These are phyloP conservation scores for Xiphydria camelus DNA, from an alignment of 2,888 invertebrate genomes.

Conservation along the genomic window DNA sequence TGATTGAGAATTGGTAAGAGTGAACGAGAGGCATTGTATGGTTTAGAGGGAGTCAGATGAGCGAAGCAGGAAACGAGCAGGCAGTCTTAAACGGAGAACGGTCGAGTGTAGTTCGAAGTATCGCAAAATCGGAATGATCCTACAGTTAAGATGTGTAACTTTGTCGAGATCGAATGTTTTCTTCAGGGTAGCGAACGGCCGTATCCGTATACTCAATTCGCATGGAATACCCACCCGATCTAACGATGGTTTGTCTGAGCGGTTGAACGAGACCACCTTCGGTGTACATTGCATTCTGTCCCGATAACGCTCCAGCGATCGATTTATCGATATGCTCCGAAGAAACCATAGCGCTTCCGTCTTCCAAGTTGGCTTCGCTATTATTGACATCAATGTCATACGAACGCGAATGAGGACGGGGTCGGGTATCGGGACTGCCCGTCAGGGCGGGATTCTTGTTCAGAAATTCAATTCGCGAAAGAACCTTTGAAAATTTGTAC, in stretches of 20 bases:
- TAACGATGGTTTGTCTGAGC: conserved; percentile 24
- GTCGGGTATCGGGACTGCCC: not conserved
- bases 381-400: conserved; percentile 14
- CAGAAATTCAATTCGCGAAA: conserved; percentile 11
- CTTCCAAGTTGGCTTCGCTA: conserved; percentile 2
- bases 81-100: too few species aligned
- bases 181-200: too few species aligned
- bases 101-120: too few species aligned
- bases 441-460: conserved; percentile 2
- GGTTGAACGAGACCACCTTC: conserved; percentile 45
- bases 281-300: conserved; percentile 31
- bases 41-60: too few species aligned
- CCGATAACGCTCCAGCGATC: not conserved
- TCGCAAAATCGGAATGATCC: too few species aligned
- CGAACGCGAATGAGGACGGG: conserved; percentile 3
- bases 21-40: too few species aligned
- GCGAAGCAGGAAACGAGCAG: too few species aligned
- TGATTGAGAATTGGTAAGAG: too few species aligned
- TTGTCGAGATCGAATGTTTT: too few species aligned
- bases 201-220: too few species aligned
- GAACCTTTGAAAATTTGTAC: conserved; percentile 30
- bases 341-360: conserved; percentile 1
- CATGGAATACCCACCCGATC: conserved; percentile 26
- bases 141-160: too few species aligned
- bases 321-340: conserved; percentile 4